Evolutionary conservation across 2,113 vertebrate species (phyloP), one percentile per base, ranked within the genome.

Genomic region (Sarotherodon lohbergeri): DNA sequence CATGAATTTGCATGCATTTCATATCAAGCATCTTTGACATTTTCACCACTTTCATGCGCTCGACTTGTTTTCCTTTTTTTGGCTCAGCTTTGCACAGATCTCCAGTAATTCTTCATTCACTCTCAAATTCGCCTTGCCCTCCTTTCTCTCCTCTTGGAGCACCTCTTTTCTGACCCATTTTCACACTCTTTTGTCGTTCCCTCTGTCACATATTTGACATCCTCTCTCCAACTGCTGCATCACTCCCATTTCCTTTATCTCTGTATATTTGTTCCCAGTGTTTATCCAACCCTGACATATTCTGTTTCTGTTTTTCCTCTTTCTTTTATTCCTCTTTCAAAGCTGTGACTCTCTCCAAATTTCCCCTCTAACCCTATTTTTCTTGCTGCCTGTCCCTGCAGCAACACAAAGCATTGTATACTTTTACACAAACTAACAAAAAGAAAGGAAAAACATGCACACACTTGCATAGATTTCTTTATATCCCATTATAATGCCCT

Each of bases 181-280:
- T 86, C 81, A 56, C 41, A 22, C 85, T 61, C 55, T 29, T 89
- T 57, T 56, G 85, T 87, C 57, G 7, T 55, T 41, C 34, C 82
- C 71, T 80, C 80, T 81, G 36, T 92, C 87, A 84, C 82, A 68
- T 50, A 89, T 93, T 80, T 92, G 89, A 93, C 88, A 88, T 82
- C 76, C 55, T 32, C 71, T 82, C 85, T 86, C 63, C 32, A 54
- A 88, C 46, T 46, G 59, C 90, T 71, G 50, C 79, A 34, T 78
- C 12, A 68, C 78, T 87, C 55, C 78, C 41, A 87, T 86, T 89
- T 86, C 39, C 82, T 78, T 66, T 81, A 55, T 85, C 57, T 91
- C 48, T 6, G 22, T 79, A 34, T 80, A 56, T 89, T 54, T 86
- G 43, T 46, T 41, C 41, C 87, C 81, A 83, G 82, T 78, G 56